phyloP scores from a whole-genome alignment of 2,797 vertebrate species.

The Kryptolebias ocellatus region DNA sequence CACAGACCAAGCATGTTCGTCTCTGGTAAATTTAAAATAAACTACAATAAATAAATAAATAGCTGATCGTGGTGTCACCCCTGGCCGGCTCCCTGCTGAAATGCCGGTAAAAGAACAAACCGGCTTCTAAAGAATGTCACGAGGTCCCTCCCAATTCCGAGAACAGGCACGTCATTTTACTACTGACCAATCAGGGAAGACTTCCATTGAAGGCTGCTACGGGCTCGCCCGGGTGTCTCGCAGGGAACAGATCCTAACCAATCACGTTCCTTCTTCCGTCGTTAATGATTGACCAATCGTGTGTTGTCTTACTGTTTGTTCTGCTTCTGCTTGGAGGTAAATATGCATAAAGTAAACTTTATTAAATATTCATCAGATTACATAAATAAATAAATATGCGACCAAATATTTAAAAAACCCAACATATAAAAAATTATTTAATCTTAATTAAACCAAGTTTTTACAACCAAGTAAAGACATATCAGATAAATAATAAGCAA shows the following conservation, averaged over 20 bases:
- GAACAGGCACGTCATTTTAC: constrained; percentile 44
- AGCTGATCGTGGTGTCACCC: accelerated
- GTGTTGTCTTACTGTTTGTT: neutral
- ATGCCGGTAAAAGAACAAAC: constrained; percentile 57
- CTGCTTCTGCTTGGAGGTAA: neutral
- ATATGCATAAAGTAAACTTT: neutral
- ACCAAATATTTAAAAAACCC: too few species aligned
- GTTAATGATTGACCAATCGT: constrained; percentile 28
- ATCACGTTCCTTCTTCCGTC: neutral
- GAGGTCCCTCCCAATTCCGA: constrained; percentile 39
- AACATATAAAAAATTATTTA: too few species aligned
- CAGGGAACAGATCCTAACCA: neutral
- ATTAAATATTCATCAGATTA: too few species aligned
- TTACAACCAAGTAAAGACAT: too few species aligned
- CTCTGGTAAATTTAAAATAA: constrained; percentile 16
- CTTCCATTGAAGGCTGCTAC: constrained; percentile 47
- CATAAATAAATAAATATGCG: too few species aligned
- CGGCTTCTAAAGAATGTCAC: constrained; percentile 37
- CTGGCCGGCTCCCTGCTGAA: constrained; percentile 22
- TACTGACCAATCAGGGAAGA: constrained; percentile 46
- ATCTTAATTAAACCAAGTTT: too few species aligned
- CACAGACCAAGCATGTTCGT: constrained; percentile 89
- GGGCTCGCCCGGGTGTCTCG: neutral
- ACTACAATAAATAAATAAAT: constrained; percentile 80
- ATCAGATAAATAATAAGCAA: too few species aligned